Base-by-base conservation (phyloP, 2,113 vertebrate genomes). In the Malurus melanocephalus region DNA sequence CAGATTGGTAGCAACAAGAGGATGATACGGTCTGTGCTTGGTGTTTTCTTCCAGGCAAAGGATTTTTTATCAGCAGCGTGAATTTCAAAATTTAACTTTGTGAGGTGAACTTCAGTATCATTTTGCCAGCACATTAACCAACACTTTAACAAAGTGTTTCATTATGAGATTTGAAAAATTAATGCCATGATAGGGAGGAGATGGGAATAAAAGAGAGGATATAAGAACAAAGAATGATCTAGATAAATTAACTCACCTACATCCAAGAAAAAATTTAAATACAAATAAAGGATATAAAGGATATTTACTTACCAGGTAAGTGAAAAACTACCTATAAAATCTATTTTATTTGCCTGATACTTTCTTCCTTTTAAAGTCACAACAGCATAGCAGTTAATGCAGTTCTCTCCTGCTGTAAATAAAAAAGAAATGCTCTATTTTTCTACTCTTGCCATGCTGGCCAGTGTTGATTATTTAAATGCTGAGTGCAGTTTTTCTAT, bases 1-100 rank as follows among this genome's bases (percentile, higher is more conserved):
- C 93, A 96, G 94, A 90, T 90, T 96, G 93, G 80, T 76, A 93
- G 55, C 32, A 93, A 81, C 71, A 73, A 94, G 86, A 95, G 64
- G 77, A 93, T 76, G 73, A 88, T 84, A 28, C 0, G 65, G 83
- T 91, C 85, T 92, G 46, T 61, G 46, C 73, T 92, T 65, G 33
- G 61, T 88, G 83, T 91, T 94, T 92, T 92, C 80, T 91, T 86
- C 66, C 55, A 78, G 53, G 33, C 69, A 79, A 91, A 79, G 46
- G 38, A 46, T 65, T 83, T 83, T 85, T 67, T 38, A 51, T 77
- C 60, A 89, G 42, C 43, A 67, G 42, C 7, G 2, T 46, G 38
- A 71, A 67, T 83, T 87, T 10, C 11, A 14, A 80, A 80, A 80
- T 72, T 73, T 88, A 85, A 77, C 26, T 89, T 68, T 45, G 13